Evolutionary conservation across 2,113 vertebrate species (phyloP), one percentile per base, ranked within the genome.

Genomic region (Chloebia gouldiae): DNA sequence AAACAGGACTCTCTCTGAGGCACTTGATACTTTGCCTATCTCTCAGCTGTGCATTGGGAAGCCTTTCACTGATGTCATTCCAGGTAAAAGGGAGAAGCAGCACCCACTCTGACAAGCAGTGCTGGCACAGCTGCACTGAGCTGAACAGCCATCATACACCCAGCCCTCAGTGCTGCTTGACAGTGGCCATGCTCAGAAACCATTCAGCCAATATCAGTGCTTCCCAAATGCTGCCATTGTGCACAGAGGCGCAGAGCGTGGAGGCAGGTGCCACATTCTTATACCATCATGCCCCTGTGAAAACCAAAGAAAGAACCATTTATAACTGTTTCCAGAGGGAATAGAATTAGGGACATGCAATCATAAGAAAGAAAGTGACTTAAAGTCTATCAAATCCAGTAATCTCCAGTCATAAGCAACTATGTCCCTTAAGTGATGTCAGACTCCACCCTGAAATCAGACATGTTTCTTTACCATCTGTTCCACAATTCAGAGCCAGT

Each of bases 31-130:
- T 31, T 42, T 0, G 0, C 15, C 1, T 22, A 21, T n/a, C 10
- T 60, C 37, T 35, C n/a, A 61, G 17, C 28, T 47, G 20, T 2
- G 6, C 40, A 21, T 5, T 15, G 23, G 45, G 56, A 91, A 87
- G 24, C 17, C 33, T 89, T 61, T 50, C 2, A 3, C 15, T 53
- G 49, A 49, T 50, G 40, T 64, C 30, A 21, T 35, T 51, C 39
- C 65, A 54, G 39, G 23, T 19, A 39, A 51, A 66, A 85, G 42
- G 49, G 40, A 71, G 75, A 27, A 42, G 33, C 27, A 90, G 7
- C 12, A n/a, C 19, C 14, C 0, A 0, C 35, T 63, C n/a, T 15
- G 23, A 25, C 0, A 2, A 60, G 21, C 2, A 3, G 28, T 24
- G 56, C 47, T 66, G 39, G 19, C 6, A 7, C 13, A 57, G 65